Evolutionary conservation across 2,797 vertebrate species (phyloP).

Genomic region (Molossus alvarezi): DNA sequence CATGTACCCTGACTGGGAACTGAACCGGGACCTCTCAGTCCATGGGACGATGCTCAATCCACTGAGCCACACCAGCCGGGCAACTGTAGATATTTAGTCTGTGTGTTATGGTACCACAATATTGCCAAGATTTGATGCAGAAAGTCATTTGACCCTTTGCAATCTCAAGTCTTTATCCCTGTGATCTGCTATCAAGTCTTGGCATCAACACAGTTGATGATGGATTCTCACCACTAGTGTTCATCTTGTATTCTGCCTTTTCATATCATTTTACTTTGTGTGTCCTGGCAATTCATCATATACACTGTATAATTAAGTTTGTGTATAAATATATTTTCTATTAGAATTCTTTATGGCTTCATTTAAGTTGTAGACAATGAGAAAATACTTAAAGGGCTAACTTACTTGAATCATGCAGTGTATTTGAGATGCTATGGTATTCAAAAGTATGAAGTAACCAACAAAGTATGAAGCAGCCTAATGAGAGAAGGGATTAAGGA

Average conservation of each 20-base stretch:
- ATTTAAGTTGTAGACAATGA: not conserved
- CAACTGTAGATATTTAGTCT: not conserved
- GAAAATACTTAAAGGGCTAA: not conserved
- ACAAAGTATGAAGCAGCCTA: not conserved
- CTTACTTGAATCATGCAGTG: not conserved
- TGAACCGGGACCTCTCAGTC: too few species aligned
- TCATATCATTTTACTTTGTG: not conserved
- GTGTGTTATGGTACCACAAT: not conserved
- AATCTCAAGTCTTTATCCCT: not conserved
- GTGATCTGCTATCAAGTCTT: not conserved
- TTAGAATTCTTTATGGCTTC: not conserved
- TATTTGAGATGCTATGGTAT: not conserved
- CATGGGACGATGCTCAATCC: too few species aligned
- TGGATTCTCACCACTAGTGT: not conserved
- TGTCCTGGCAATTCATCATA: not conserved
- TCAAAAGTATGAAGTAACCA: not conserved
- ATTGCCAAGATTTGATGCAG: not conserved
- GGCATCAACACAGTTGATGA: not conserved
- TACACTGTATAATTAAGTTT: constrained; percentile 53
- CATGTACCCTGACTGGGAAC: too few species aligned
- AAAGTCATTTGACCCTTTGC: constrained; percentile 25
- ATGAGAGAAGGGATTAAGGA: not conserved
- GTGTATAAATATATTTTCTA: constrained; percentile 39
- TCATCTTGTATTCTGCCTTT: constrained; percentile 39
- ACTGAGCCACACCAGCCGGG: too few species aligned